Evolutionary conservation across 1,140 invertebrate genomes (phyloP), one percentile per base, ranked within the genome.

Genomic region (Anadara kagoshimensis): DNA sequence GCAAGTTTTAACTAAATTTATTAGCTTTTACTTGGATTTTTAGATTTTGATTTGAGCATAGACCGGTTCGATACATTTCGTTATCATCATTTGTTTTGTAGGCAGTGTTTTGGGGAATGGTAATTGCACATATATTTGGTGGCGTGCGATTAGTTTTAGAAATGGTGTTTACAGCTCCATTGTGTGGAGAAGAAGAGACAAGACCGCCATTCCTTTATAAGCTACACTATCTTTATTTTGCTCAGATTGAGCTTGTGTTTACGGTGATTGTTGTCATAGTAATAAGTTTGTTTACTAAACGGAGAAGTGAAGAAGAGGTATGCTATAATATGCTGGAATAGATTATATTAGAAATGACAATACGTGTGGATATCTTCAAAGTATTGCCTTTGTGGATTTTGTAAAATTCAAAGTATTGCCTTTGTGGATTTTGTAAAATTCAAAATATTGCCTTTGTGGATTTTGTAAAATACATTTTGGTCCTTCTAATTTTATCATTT

Each of bases 21-120:
- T n/a, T n/a, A n/a, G n/a, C n/a, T n/a, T n/a, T n/a, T n/a, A n/a
- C n/a, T n/a, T n/a, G n/a, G n/a, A n/a, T n/a, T n/a, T n/a, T n/a
- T n/a, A n/a, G n/a, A n/a, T n/a, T n/a, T n/a, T n/a, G n/a, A n/a
- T n/a, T n/a, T n/a, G n/a, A n/a, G n/a, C n/a, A n/a, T n/a, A n/a
- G n/a, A n/a, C n/a, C n/a, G n/a, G n/a, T n/a, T n/a, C n/a, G n/a
- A n/a, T n/a, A n/a, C n/a, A n/a, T n/a, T n/a, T n/a, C n/a, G n/a
- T n/a, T n/a, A n/a, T n/a, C n/a, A n/a, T n/a, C n/a, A n/a, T n/a
- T n/a, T n/a, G n/a, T n/a, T 36, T 36, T 36, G 29, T 36, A 91
- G 90, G 91, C 90, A 20, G 90, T 90, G 26, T 92, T 92, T 81
- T 91, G 90, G 89, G 89, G 90, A 36, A 78, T 92, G 16, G 89